Percentiles rank a stretch among this genome's conserved stretches.
These are phyloP conservation scores for Gymnosoma rotundatum DNA, from an alignment of 2,888 invertebrate species.

Conservation along the genomic window DNA sequence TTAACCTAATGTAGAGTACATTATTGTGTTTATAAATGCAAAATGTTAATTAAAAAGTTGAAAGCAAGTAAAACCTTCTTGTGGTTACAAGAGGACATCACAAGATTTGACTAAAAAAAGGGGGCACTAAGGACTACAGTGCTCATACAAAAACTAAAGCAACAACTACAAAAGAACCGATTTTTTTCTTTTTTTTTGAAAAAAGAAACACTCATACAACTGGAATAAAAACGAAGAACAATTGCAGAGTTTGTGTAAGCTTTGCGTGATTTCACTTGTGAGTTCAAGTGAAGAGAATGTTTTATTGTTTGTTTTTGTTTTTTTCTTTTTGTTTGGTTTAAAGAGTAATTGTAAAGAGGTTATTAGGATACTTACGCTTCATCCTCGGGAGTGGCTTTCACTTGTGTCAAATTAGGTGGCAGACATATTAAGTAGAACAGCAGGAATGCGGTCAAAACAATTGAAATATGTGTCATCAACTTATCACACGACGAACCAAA, in stretches of 20 bases:
- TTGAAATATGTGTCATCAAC: conserved; percentile 82
- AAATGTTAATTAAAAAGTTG: conserved; percentile 45
- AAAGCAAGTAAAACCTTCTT: conserved; percentile 31
- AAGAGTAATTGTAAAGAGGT: conserved; percentile 7
- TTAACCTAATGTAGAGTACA: background rate
- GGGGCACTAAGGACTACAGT: conserved; percentile 1
- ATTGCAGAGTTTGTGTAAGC: background rate
- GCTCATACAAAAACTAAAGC: conserved; percentile 32
- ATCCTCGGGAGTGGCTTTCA: conserved; percentile 80
- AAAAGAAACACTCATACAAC: conserved; percentile 10
- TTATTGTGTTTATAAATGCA: background rate
- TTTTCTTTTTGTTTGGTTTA: background rate
- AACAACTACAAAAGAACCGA: background rate
- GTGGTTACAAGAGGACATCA: conserved; percentile 34
- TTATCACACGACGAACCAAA: conserved; percentile 79
- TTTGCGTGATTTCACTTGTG: background rate
- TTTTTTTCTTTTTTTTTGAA: background rate
- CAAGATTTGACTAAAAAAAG: conserved; percentile 26
- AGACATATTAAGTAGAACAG: conserved; percentile 78
- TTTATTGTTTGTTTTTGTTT: background rate
- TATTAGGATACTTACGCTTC: conserved; percentile 80
- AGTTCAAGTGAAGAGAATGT: conserved; percentile 17
- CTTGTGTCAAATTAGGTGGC: conserved; percentile 78
- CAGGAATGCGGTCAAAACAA: conserved; percentile 81
- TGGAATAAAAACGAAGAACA: background rate